Evolutionary conservation across 2,113 vertebrate species (phyloP).

Genomic region (Isichthys henryi): DNA sequence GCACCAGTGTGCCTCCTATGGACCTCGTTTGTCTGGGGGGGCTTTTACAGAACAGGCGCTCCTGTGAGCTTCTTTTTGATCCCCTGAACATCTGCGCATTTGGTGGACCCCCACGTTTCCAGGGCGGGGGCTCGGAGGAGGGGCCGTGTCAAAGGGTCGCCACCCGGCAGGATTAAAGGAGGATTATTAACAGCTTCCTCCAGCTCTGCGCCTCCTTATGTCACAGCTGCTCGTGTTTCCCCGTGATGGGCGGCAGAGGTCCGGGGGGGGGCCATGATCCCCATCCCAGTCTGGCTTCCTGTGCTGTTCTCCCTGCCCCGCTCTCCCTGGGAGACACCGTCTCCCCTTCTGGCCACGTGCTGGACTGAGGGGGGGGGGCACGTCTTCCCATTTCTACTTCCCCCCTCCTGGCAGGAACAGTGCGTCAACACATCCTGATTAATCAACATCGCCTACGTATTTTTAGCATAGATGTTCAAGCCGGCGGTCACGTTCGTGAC

Average conservation of each 20-base stretch:
- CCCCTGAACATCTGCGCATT: background rate
- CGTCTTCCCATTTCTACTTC: background rate
- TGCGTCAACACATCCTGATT: background rate
- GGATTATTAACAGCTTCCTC: background rate
- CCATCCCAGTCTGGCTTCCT: background rate
- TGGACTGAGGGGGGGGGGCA: background rate
- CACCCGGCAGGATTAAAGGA: background rate
- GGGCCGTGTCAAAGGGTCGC: background rate
- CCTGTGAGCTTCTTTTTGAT: background rate
- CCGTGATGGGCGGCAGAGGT: background rate
- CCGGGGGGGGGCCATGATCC: background rate
- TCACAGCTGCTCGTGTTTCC: background rate
- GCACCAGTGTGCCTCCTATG: background rate
- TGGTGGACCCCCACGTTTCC: background rate
- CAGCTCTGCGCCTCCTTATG: background rate
- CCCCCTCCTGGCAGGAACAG: background rate
- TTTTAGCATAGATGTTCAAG: background rate
- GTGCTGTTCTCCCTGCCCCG: background rate
- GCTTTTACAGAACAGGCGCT: background rate
- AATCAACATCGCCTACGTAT: background rate
- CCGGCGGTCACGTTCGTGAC: background rate
- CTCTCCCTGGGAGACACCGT: background rate
- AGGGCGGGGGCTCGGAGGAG: background rate
- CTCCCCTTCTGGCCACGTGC: background rate
- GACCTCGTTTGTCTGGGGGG: background rate